Evolutionary conservation across 2,888 invertebrate species (phyloP).

Genomic region (Alcis repandata): DNA sequence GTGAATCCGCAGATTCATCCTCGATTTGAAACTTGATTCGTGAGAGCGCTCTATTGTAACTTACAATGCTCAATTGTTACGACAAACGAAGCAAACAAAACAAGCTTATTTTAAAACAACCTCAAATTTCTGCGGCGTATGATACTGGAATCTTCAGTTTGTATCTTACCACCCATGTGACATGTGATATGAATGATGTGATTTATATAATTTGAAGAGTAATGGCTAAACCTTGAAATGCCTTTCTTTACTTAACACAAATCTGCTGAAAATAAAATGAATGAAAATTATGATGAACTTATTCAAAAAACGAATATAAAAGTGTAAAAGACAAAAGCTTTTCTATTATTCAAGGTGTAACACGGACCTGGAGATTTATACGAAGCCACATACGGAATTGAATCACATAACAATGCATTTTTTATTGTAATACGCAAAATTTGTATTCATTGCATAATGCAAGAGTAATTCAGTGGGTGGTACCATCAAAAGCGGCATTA

Average conservation of each 20-base stretch:
- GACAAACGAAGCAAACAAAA: background rate
- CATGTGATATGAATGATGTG: background rate
- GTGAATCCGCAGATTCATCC: constrained; percentile 33
- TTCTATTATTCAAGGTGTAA: constrained; percentile 53
- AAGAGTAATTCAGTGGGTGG: constrained; percentile 80
- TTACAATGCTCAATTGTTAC: background rate
- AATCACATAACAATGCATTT: constrained; percentile 76
- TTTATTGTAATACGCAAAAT: constrained; percentile 64
- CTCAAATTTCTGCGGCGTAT: too few species aligned
- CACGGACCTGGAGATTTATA: constrained; percentile 66
- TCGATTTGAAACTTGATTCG: constrained; percentile 9
- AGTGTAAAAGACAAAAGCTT: constrained; percentile 19
- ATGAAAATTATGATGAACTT: background rate
- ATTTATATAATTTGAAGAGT: background rate
- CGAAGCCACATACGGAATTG: constrained; percentile 69
- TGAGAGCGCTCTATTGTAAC: constrained; percentile 4
- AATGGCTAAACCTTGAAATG: background rate
- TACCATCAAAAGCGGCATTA: constrained; percentile 53
- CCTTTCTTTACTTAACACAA: background rate
- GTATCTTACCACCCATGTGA: too few species aligned
- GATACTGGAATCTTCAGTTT: too few species aligned
- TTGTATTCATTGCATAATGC: constrained; percentile 78
- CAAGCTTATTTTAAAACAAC: too few species aligned
- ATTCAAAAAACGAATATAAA: constrained; percentile 5
- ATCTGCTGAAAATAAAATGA: background rate